A percentile compares a stretch with the other conserved stretches of the same genome.
These are phyloP conservation scores for Crax fasciolata DNA, from an alignment of 2,797 vertebrate species.

Conservation along the genomic window DNA sequence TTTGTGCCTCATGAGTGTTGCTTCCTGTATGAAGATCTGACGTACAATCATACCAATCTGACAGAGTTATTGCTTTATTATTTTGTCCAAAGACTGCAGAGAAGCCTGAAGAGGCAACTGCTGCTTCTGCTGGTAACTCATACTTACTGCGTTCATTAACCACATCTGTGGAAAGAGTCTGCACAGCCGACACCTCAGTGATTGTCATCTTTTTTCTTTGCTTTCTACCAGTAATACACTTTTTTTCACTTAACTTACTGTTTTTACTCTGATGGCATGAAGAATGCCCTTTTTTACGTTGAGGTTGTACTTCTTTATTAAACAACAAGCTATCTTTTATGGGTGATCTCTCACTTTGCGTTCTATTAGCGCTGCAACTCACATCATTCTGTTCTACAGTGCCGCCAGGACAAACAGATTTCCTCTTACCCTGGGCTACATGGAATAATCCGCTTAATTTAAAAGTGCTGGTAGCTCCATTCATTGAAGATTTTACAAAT, in stretches of 20 bases:
- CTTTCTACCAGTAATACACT: constrained; percentile 48
- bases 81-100: constrained; percentile 34
- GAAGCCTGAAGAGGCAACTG: constrained; percentile 29
- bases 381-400: constrained; percentile 31
- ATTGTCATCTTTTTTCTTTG: constrained; percentile 68
- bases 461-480: constrained; percentile 21
- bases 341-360: constrained; percentile 4
- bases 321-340: constrained; percentile 3
- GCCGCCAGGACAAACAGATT: constrained; percentile 5
- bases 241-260: constrained; percentile 15
- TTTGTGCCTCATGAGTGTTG: background rate
- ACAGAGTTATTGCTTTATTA: background rate
- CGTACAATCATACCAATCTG: background rate
- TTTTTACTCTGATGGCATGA: constrained; percentile 61
- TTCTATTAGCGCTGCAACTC: constrained; percentile 12
- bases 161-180: background rate
- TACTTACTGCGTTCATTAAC: background rate
- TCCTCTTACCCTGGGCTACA: constrained; percentile 48
- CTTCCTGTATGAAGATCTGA: constrained; percentile 19
- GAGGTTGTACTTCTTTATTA: constrained; percentile 40
- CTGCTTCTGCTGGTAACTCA: constrained; percentile 14
- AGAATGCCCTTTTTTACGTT: constrained; percentile 32
- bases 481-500: constrained; percentile 57
- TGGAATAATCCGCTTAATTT: constrained; percentile 55
- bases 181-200: constrained; percentile 30